These are phyloP conservation scores for Bradypus variegatus DNA, from an alignment of 2,797 vertebrate genomes.

Conservation along the genomic window DNA sequence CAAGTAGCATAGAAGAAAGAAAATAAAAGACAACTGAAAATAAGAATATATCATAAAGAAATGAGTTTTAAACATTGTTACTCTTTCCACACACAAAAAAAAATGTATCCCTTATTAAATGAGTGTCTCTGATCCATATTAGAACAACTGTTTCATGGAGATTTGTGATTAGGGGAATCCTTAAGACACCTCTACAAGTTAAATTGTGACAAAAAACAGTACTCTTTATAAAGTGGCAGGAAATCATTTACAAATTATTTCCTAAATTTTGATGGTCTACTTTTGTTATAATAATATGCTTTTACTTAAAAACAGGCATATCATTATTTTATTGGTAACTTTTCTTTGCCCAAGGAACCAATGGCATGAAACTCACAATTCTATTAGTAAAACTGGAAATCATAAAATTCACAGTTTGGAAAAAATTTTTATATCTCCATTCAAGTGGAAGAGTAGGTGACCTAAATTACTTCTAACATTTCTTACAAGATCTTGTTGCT, in stretches of 20 bases:
- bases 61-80: neutral
- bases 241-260: conserved; percentile 7
- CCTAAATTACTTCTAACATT: neutral
- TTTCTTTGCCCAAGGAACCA: neutral
- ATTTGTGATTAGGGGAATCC: neutral
- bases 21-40: neutral
- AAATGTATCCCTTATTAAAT: neutral
- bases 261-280: neutral
- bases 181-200: neutral
- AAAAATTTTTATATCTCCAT: neutral
- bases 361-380: neutral
- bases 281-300: neutral
- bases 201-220: neutral
- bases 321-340: neutral
- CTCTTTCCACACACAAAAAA: neutral
- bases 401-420: neutral
- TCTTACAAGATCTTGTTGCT: neutral
- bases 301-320: neutral
- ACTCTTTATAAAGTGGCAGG: neutral
- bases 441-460: neutral
- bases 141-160: neutral
- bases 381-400: neutral
- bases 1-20: neutral
- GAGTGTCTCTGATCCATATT: neutral
- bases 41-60: neutral